Evolutionary conservation across 2,113 vertebrate genomes (phyloP).

Genomic region (Heterotilapia buettikoferi): DNA sequence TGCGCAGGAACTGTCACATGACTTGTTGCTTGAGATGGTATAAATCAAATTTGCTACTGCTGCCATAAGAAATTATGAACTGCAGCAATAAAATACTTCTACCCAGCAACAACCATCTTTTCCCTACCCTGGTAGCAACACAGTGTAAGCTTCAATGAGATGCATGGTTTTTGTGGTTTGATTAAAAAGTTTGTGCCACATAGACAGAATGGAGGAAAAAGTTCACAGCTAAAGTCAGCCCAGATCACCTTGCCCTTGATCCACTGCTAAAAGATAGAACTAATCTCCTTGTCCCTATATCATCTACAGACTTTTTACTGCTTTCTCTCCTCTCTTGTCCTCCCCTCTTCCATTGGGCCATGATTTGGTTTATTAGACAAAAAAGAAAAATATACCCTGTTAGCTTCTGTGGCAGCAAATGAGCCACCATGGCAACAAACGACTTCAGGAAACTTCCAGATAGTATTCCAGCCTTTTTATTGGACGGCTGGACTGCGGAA

Average conservation of each 20-base stretch:
- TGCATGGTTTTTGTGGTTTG: conserved; percentile 27
- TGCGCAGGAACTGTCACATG: neutral
- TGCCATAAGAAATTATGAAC: neutral
- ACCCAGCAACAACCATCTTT: conserved; percentile 61
- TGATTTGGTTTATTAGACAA: conserved; percentile 71
- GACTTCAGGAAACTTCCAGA: conserved; percentile 52
- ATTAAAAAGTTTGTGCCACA: conserved; percentile 56
- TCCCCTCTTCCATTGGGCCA: conserved; percentile 56
- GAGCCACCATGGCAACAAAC: conserved; percentile 74
- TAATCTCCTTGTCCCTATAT: conserved; percentile 60
- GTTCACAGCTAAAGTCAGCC: conserved; percentile 45
- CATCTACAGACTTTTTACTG: conserved; percentile 67
- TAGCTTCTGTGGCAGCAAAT: conserved; percentile 65
- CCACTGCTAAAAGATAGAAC: conserved; percentile 51
- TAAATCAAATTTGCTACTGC: neutral
- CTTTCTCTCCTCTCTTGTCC: conserved; percentile 46
- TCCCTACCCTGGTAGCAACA: conserved; percentile 28
- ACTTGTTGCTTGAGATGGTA: conserved; percentile 19
- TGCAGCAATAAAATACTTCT: conserved; percentile 19
- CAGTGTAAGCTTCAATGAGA: conserved; percentile 10
- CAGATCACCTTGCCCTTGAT: conserved; percentile 63
- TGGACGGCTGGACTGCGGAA: conserved; percentile 53
- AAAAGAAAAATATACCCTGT: conserved; percentile 76
- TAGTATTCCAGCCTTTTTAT: conserved; percentile 43
- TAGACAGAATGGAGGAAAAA: conserved; percentile 35